Percentiles rank a stretch among this genome's conserved stretches.
Evolutionary conservation across 2,797 vertebrate genomes (phyloP).

Genomic region (Danio kyathit): DNA sequence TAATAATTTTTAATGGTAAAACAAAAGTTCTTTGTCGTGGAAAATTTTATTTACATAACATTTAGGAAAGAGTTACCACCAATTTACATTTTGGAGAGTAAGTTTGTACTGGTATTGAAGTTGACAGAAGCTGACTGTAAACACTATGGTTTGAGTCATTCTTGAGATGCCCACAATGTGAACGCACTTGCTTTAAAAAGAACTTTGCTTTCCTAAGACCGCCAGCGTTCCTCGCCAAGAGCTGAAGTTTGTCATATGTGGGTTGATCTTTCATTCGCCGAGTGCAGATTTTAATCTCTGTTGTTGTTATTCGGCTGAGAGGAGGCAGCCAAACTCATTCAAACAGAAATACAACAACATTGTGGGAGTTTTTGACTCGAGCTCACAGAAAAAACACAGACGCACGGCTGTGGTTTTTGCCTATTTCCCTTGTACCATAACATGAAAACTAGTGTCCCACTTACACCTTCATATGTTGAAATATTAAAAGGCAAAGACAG

Average conservation of each 20-base stretch:
- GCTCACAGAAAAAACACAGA: not conserved
- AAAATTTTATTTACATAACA: too few relatives aligned
- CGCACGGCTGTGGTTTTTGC: not conserved
- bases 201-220: not conserved
- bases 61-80: too few relatives aligned
- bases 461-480: not conserved
- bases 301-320: not conserved
- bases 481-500: not conserved
- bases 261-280: not conserved
- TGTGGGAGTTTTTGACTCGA: not conserved
- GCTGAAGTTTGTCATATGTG: not conserved
- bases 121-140: not conserved
- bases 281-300: not conserved
- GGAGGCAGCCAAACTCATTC: not conserved
- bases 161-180: not conserved
- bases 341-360: constrained; percentile 23
- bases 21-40: too few relatives aligned
- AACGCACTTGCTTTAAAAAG: not conserved
- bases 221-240: not conserved
- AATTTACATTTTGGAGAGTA: too few relatives aligned
- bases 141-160: not conserved
- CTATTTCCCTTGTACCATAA: not conserved
- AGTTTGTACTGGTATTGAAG: not conserved
- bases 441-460: not conserved
- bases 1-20: too few relatives aligned